phyloP scores from a whole-genome alignment of 2,113 vertebrate species.

The Saimiri boliviensis region DNA sequence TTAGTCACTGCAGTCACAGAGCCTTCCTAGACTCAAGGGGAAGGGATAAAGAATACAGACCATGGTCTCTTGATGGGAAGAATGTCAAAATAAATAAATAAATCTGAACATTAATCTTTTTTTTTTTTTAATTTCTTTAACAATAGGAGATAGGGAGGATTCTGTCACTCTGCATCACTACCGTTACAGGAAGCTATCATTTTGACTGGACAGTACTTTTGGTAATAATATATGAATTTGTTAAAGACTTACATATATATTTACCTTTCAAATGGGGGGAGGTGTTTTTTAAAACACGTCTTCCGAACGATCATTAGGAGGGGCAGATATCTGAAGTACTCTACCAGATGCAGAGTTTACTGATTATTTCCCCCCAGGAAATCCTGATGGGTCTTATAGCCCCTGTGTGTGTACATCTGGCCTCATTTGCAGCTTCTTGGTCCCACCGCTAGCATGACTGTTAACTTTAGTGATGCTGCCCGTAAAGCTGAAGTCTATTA shows the following conservation, averaged over 20 bases:
- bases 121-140: background rate
- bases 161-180: background rate
- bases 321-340: background rate
- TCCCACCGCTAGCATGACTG: background rate
- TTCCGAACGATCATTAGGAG: background rate
- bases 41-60: background rate
- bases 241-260: background rate
- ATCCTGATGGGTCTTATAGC: background rate
- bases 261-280: background rate
- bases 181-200: background rate
- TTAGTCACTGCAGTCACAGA: background rate
- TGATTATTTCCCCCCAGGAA: slow-evolving; percentile 8
- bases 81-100: background rate
- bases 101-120: background rate
- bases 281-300: background rate
- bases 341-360: slow-evolving; percentile 28
- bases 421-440: background rate
- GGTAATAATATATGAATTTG: background rate
- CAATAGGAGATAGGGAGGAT: background rate
- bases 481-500: background rate
- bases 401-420: background rate
- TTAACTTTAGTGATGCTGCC: background rate
- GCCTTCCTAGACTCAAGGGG: background rate
- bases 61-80: background rate
- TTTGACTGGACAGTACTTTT: background rate